Conservation (phyloP, 2,797 vertebrate genomes). For the Martes flavigula region DNA sequence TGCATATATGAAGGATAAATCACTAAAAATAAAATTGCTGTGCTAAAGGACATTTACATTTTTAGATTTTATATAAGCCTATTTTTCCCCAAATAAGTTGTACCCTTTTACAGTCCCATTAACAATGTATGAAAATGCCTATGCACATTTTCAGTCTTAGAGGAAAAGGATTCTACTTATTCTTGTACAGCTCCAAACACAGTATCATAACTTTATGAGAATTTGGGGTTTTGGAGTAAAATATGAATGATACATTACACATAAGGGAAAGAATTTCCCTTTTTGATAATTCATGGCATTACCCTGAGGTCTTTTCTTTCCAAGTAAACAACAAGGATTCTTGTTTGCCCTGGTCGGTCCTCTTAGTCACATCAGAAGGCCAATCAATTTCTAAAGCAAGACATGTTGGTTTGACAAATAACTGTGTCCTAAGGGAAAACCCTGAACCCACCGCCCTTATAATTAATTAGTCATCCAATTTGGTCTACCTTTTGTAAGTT, state of each 20-base stretch:
- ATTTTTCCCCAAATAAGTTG: neutral
- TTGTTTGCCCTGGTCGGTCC: neutral
- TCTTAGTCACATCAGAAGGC: neutral
- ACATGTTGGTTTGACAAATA: neutral
- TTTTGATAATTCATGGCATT: neutral
- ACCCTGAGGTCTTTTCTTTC: neutral
- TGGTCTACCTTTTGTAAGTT: slow-evolving; percentile 15
- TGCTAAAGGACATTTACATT: neutral
- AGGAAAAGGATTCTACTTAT: neutral
- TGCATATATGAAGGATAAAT: neutral
- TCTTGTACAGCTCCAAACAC: neutral
- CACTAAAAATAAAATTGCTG: neutral
- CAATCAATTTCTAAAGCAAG: neutral
- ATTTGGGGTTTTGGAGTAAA: neutral
- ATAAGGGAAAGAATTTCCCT: neutral
- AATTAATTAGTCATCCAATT: neutral
- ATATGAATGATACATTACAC: neutral
- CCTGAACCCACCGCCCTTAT: neutral
- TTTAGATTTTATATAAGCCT: neutral
- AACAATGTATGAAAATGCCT: neutral
- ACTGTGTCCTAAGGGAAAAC: neutral
- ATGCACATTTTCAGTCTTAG: neutral
- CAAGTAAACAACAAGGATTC: neutral
- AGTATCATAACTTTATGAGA: neutral
- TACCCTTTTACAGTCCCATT: neutral